Evolutionary conservation across 2,888 invertebrate genomes (phyloP), one percentile per base, ranked within the genome.

Genomic region (Hirtodrosophila cameraria): DNA sequence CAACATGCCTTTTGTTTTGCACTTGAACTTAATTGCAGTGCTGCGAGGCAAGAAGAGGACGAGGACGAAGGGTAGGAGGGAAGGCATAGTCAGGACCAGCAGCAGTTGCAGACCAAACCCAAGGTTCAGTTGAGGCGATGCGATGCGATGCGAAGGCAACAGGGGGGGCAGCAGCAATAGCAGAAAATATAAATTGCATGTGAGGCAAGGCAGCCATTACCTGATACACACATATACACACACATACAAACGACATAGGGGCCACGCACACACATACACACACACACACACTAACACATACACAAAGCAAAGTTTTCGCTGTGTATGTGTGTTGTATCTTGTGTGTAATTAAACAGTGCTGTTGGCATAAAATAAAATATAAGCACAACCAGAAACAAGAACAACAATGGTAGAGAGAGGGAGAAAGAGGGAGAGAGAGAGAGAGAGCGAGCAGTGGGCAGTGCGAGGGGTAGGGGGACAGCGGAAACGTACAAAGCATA

Each of bases 281-380:
- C 49, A 55, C 53, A 59, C 41, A 61, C 15, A 30, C 36, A 61
- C 31, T 53, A 18, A 59, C 23, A 52, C 12, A 73, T 55, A 59
- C 43, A n/a, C n/a, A 18, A 52, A n/a, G 16, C 8, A 68, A 31
- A 68, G 61, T 33, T 61, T 49, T 45, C 38, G 25, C 27, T 38
- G 48, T 35, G 52, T 58, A 43, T 54, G 62, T 53, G 46, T 67
- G 66, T 65, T 82, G 82, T 83, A 83, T 83, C 80, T 86, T 86
- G 82, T 82, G 81, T 82, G 82, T 82, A 82, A 82, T 82, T 82
- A 82, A 82, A 82, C 82, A 82, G 81, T 86, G 84, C 82, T 86
- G 81, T 80, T 82, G 86, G 82, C 82, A 83, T 82, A 72, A 86
- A 83, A 86, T 83, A 82, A 83, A 86, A 85, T 85, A 81, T 85